Evolutionary conservation across 2,113 vertebrate genomes (phyloP).

Genomic region (Ranitomeya variabilis): DNA sequence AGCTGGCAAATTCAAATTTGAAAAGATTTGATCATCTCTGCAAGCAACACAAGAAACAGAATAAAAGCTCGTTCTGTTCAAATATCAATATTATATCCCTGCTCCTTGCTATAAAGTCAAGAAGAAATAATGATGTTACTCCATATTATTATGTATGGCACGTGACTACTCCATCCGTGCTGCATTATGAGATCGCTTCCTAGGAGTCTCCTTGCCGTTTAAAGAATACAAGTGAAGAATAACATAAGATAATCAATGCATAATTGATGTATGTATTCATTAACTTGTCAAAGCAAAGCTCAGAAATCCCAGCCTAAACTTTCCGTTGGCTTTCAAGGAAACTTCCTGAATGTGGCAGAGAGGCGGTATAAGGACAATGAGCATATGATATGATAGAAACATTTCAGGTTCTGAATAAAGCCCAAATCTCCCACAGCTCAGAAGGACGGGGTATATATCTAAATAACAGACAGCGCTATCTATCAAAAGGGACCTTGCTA

Average conservation of each 20-base stretch:
- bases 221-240: constrained; percentile 3
- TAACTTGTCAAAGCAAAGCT: constrained; percentile 14
- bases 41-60: too few relatives aligned
- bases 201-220: not conserved
- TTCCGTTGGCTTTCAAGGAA: constrained; percentile 8
- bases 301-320: not conserved
- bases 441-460: not conserved
- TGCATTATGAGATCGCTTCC: not conserved
- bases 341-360: not conserved
- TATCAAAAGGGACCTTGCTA: not conserved
- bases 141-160: not conserved
- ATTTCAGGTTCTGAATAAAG: not conserved
- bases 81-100: not conserved
- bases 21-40: too few relatives aligned
- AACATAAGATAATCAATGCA: constrained; percentile 25
- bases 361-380: not conserved
- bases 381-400: not conserved
- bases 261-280: constrained; percentile 31
- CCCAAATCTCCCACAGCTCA: not conserved
- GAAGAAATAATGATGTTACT: not conserved
- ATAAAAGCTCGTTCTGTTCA: not conserved
- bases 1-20: too few relatives aligned
- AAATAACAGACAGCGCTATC: not conserved
- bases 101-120: not conserved
- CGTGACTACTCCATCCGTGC: not conserved